Evolutionary conservation across 2,113 vertebrate genomes (phyloP), one percentile per base, ranked within the genome.

Genomic region (Hystrix brachyura): DNA sequence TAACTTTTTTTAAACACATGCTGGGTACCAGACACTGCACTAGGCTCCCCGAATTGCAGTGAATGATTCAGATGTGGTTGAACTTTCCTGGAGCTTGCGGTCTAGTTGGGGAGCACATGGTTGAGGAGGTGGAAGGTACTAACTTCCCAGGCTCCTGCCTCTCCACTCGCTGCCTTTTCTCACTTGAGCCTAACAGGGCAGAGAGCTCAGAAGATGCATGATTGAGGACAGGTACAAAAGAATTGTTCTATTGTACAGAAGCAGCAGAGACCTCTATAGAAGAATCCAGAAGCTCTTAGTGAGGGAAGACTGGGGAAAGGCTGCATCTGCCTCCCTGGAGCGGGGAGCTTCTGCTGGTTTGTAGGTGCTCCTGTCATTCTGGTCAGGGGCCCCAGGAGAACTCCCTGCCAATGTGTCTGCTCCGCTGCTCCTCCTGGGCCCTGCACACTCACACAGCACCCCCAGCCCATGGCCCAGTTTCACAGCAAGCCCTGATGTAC

Each of bases 1-100:
- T 91, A 19, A 32, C 69, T 96, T 74, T 91, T 94, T 79, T 60
- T 69, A 89, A 72, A 43, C 19, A 18, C 43, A 57, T 84, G 18
- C 65, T 83, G n/a, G 62, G 43, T 67, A 62, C 27, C 57, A 62
- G 57, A 19, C 21, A 9, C 51, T 46, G 81, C 83, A 18, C 34
- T 34, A 51, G 74, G 32, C 43, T 87, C n/a, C 7, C 15, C 46
- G 90, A 51, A 89, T 82, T 5, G 2, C 18, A 13, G 7, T 10
- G 29, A 83, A n/a, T 27, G 55, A 23, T 71, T 55, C 8, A 17
- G 34, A 32, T 14, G 46, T 46, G 64, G 51, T n/a, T 78, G 71
- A 62, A 32, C 43, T 74, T 65, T 78, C 59, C 3, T 2, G 60
- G 86, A 85, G 46, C 67, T 25, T 34, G 27, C 34, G 74, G 46